Base-by-base conservation (phyloP, 2,797 vertebrate genomes). In the Capromys pilorides region DNA sequence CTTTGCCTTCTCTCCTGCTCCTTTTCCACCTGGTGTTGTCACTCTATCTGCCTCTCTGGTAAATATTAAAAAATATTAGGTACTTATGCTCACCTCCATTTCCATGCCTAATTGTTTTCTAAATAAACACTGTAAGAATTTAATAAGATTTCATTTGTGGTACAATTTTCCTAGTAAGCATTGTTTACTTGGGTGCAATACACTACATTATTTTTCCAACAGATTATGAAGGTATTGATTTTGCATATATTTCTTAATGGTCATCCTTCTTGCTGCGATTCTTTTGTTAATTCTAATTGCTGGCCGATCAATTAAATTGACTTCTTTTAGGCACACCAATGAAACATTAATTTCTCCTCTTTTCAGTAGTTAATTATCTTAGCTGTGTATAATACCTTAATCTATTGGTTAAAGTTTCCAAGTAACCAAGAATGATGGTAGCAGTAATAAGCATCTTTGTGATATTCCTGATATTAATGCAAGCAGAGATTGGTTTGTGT, bases 241-340 rank as follows among this genome's bases (percentile, higher is more conserved):
- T 84, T 87, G 51, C 54, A 16, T 45, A 36, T 90, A 82, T 86
- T 82, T 91, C 78, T 73, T 80, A 89, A 80, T 67, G 36, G 54
- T 36, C 21, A 62, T 5, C 36, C 14, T 33, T 24, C 10, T 85
- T 88, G 11, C 66, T 94, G 69, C 73, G 59, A 86, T 91, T 66
- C 54, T 71, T 88, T 88, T 28, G 31, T 49, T 85, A 61, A 33
- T 78, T 88, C 41, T 66, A 66, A 61, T 61, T 66, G 16, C 24
- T 86, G 71, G 3, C 33, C 83, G 57, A 0, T 61, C 67, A 1
- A 39, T 78, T 71, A 84, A 51, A 41, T 18, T 85, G 39, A 3
- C 31, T 86, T 86, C 54, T 89, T 84, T 78, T 33, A 45, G 22
- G 7, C 0, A 67, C 36, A 26, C 9, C 28, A 75, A 86, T 57